A percentile compares a stretch with the other conserved stretches of the same genome.
These are phyloP conservation scores for Varanus komodoensis DNA, from an alignment of 2,113 vertebrate species.

Conservation along the genomic window DNA sequence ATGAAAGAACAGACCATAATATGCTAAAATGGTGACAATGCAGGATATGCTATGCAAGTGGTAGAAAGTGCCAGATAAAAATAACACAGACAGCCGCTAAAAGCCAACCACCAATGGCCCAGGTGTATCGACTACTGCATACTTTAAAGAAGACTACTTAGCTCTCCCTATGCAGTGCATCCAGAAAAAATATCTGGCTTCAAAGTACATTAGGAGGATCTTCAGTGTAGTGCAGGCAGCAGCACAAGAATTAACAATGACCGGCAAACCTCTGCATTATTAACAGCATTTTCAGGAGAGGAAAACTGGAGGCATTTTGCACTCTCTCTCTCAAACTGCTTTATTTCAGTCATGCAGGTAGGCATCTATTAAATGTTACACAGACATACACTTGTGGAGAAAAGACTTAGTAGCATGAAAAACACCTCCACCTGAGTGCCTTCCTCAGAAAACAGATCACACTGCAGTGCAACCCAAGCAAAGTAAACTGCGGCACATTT, in stretches of 20 bases:
- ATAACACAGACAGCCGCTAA: background rate
- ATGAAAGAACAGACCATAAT: background rate
- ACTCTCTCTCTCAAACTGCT: constrained; percentile 18
- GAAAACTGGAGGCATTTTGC: background rate
- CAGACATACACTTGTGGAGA: constrained; percentile 1
- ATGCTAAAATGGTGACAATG: background rate
- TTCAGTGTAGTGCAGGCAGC: constrained; percentile 48
- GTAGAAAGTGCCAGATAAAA: background rate
- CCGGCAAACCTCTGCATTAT: constrained; percentile 60
- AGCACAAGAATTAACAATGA: constrained; percentile 49
- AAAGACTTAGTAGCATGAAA: constrained; percentile 33
- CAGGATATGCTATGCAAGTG: background rate
- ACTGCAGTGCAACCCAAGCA: constrained; percentile 56
- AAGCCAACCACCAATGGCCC: constrained; percentile 9
- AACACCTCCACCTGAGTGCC: constrained; percentile 1
- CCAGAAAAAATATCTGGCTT: constrained; percentile 37
- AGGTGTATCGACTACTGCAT: background rate
- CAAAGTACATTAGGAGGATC: constrained; percentile 39
- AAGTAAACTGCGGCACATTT: constrained; percentile 53
- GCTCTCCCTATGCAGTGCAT: background rate
- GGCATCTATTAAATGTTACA: constrained; percentile 34
- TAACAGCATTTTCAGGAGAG: constrained; percentile 36
- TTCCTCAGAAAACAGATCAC: constrained; percentile 9
- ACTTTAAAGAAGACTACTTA: accelerated
- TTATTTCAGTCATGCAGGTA: constrained; percentile 1